A percentile compares a stretch with the other conserved stretches of the same genome.
Evolutionary conservation across 2,797 vertebrate genomes (phyloP).

Genomic region (Myotis vivesi): DNA sequence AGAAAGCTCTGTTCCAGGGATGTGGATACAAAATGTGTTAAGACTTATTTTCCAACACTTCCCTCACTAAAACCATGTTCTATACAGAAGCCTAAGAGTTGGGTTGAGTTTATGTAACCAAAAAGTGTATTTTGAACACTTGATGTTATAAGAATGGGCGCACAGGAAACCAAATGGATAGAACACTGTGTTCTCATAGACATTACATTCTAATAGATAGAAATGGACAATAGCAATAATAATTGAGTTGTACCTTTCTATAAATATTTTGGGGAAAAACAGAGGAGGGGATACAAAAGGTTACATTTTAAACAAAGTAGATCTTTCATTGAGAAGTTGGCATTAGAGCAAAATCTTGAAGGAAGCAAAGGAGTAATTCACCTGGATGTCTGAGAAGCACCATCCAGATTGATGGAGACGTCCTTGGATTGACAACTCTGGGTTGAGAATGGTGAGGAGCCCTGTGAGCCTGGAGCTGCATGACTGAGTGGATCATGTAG

Average conservation of each 20-base stretch:
- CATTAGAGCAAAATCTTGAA: neutral
- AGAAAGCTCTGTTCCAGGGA: neutral
- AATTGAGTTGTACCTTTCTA: neutral
- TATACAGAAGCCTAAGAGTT: neutral
- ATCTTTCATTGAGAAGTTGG: neutral
- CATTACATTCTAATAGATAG: neutral
- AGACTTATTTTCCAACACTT: neutral
- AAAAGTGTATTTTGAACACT: neutral
- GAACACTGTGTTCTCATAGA: neutral
- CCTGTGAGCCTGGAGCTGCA: neutral
- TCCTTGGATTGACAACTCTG: fast-evolving
- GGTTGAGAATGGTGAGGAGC: neutral
- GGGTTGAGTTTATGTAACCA: neutral
- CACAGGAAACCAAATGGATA: neutral
- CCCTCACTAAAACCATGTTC: neutral
- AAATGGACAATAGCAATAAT: neutral
- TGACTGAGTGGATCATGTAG: neutral
- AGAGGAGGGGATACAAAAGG: neutral
- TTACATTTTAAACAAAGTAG: neutral
- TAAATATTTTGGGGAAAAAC: neutral
- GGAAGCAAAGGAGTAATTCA: neutral
- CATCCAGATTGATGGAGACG: neutral
- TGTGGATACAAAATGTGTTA: neutral
- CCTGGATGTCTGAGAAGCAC: neutral
- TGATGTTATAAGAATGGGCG: neutral